phyloP scores from a whole-genome alignment of 2,797 vertebrate species.

The Sebastes itinus region DNA sequence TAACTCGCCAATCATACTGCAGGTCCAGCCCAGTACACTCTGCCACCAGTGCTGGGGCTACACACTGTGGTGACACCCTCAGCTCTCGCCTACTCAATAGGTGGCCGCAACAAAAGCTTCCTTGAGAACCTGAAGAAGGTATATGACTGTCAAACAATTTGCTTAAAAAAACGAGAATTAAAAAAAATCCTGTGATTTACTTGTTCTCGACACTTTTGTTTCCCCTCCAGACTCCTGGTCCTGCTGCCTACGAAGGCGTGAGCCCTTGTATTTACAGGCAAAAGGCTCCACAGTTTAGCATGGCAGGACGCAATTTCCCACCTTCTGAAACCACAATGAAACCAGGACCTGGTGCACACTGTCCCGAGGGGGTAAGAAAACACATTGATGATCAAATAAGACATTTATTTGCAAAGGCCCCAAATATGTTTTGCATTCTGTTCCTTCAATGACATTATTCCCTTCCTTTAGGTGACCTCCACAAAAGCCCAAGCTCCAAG shows the following conservation, averaged over 20 bases:
- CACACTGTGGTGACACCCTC: slow-evolving; percentile 73
- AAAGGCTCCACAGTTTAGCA: slow-evolving; percentile 86
- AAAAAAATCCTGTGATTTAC: neutral
- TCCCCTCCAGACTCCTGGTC: slow-evolving; percentile 85
- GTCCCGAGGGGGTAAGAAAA: slow-evolving; percentile 73
- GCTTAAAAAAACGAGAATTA: neutral
- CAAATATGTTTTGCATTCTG: neutral
- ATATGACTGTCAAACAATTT: neutral
- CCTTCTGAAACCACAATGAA: slow-evolving; percentile 76
- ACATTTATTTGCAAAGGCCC: neutral
- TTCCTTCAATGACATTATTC: neutral
- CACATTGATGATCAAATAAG: neutral
- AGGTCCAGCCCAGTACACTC: slow-evolving; percentile 89
- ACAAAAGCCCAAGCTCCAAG: slow-evolving; percentile 75
- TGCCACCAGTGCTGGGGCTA: slow-evolving; percentile 86
- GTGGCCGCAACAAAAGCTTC: slow-evolving; percentile 82
- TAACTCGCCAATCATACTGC: neutral
- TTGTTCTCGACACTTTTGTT: neutral
- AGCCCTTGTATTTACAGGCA: slow-evolving; percentile 78
- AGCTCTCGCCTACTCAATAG: slow-evolving; percentile 85
- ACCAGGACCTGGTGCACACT: slow-evolving; percentile 86
- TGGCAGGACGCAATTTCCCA: slow-evolving; percentile 79
- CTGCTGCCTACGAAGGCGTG: slow-evolving; percentile 86
- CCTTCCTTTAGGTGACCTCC: slow-evolving; percentile 70
- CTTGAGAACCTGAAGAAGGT: slow-evolving; percentile 87